These are phyloP conservation scores for Auanema freiburgensis DNA, from an alignment of 2,888 invertebrate genomes.

Conservation along the genomic window DNA sequence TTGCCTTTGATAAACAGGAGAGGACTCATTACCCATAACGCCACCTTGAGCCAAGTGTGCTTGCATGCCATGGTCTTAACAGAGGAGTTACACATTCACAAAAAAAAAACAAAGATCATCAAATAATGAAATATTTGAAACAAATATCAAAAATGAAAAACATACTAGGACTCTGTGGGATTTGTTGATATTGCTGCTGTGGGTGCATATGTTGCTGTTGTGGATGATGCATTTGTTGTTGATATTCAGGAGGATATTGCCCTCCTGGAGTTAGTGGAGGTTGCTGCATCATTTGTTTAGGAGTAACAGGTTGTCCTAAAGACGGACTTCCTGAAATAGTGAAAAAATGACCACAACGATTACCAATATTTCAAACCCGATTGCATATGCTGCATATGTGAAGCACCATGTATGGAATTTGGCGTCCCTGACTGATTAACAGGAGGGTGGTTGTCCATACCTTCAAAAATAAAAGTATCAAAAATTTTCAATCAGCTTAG, in stretches of 20 bases:
- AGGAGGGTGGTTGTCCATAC: too few relatives aligned
- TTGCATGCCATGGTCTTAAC: neutral
- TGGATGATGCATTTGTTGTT: too few relatives aligned
- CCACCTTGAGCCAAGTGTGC: neutral
- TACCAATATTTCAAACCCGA: too few relatives aligned
- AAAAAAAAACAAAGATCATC: neutral
- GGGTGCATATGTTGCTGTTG: conserved; percentile 7
- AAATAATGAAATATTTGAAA: neutral
- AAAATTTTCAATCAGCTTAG: too few relatives aligned
- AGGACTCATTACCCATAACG: neutral
- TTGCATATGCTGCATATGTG: too few relatives aligned
- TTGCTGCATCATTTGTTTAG: conserved; percentile 22
- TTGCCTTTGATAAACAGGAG: neutral
- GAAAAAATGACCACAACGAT: neutral
- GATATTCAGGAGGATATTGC: conserved; percentile 1
- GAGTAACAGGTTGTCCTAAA: conserved; percentile 31
- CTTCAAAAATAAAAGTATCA: too few relatives aligned
- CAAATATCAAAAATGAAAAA: neutral
- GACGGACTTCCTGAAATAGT: conserved; percentile 23
- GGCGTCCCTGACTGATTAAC: too few relatives aligned
- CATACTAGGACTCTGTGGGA: conserved; percentile 15
- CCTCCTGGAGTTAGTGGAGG: conserved; percentile 12
- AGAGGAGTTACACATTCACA: neutral
- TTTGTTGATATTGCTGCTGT: conserved; percentile 13
- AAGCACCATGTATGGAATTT: too few relatives aligned